Conservation (phyloP, 2,888 invertebrate species). For the Nomada ferruginata region DNA sequence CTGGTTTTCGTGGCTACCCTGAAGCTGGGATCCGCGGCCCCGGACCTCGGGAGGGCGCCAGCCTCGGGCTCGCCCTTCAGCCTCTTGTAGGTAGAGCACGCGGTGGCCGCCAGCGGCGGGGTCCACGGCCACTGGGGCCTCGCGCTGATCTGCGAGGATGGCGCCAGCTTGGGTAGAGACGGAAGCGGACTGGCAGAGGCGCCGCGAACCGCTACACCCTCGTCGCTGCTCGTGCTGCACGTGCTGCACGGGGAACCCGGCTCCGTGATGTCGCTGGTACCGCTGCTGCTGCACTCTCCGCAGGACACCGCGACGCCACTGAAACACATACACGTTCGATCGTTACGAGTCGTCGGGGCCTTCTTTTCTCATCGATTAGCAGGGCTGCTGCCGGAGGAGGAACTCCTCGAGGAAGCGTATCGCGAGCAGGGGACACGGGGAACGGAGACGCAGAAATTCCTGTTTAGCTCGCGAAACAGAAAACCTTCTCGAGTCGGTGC, state of each 20-base stretch:
- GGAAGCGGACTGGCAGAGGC: conserved; percentile 79
- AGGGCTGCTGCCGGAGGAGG: too few relatives aligned
- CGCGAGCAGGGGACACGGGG: conserved; percentile 31
- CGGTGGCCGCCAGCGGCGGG: conserved; percentile 81
- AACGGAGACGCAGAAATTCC: conserved; percentile 1
- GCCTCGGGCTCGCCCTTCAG: conserved; percentile 82
- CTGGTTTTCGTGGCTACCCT: conserved; percentile 57
- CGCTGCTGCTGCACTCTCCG: conserved; percentile 87
- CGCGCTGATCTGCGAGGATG: conserved; percentile 77
- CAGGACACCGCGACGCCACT: conserved; percentile 94
- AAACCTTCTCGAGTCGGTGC: conserved; percentile 26
- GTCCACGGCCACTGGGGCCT: conserved; percentile 84
- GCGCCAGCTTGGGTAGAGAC: conserved; percentile 79
- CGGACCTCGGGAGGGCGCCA: conserved; percentile 79
- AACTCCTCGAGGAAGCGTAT: too few relatives aligned
- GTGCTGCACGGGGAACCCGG: conserved; percentile 94
- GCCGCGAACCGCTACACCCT: conserved; percentile 83
- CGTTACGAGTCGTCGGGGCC: not conserved
- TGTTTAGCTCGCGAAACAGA: conserved; percentile 34
- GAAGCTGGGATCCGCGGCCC: conserved; percentile 78
- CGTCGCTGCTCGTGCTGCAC: conserved; percentile 89
- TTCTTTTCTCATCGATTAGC: conserved; percentile 4
- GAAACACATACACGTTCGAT: conserved; percentile 73
- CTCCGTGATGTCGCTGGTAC: conserved; percentile 93
- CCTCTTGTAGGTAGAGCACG: conserved; percentile 81